These are phyloP conservation scores for Diglossa cyanea DNA, from an alignment of 2,797 vertebrate species.

Conservation along the genomic window DNA sequence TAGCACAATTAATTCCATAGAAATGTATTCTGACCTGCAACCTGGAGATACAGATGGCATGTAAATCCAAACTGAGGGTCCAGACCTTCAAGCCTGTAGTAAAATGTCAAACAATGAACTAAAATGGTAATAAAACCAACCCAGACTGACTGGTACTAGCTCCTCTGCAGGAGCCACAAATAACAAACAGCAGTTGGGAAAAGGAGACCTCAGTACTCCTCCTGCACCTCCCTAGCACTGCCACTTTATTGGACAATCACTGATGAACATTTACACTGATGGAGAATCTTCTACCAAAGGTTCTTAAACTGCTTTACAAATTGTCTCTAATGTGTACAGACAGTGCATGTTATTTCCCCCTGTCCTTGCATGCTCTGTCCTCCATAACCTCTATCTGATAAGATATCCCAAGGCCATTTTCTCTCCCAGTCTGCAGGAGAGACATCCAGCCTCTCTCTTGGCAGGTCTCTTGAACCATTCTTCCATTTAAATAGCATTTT, in stretches of 20 bases:
- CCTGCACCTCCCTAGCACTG: neutral
- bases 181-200: neutral
- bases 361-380: neutral
- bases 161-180: neutral
- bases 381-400: neutral
- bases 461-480: neutral
- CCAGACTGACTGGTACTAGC: neutral
- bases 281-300: neutral
- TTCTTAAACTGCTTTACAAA: neutral
- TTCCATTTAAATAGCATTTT: neutral
- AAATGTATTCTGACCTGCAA: neutral
- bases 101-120: neutral
- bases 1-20: neutral
- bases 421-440: neutral
- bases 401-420: neutral
- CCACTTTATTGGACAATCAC: neutral
- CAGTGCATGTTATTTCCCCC: neutral
- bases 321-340: neutral
- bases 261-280: neutral
- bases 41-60: neutral
- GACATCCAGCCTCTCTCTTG: neutral
- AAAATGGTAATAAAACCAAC: neutral
- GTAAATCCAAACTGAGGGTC: neutral
- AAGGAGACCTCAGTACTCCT: neutral
- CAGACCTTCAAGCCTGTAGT: neutral